Evolutionary conservation across 2,113 vertebrate species (phyloP).

Genomic region (Origma solitaria): DNA sequence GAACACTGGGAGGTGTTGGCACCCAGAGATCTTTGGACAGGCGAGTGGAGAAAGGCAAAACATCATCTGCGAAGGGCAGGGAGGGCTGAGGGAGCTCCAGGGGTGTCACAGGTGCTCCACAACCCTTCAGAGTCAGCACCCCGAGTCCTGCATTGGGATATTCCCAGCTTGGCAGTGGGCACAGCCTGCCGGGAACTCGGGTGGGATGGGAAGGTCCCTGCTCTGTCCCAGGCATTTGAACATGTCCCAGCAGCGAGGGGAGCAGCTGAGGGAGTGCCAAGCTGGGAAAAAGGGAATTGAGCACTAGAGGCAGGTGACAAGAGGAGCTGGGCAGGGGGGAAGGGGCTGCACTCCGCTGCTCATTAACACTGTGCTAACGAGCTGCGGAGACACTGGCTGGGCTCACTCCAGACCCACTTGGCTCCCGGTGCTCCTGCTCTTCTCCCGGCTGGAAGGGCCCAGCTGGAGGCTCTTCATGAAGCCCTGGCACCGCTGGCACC

Average conservation of each 20-base stretch:
- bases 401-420: background rate
- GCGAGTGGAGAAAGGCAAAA: background rate
- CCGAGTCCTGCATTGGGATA: background rate
- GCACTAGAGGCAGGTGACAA: background rate
- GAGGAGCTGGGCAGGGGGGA: background rate
- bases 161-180: background rate
- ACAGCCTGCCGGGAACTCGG: background rate
- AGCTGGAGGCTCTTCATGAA: background rate
- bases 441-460: background rate
- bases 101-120: background rate
- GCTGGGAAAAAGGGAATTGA: background rate
- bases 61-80: background rate
- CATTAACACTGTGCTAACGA: accelerated
- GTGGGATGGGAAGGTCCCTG: accelerated
- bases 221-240: accelerated
- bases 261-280: background rate
- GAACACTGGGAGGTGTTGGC: too few species aligned
- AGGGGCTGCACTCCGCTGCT: background rate
- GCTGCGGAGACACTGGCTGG: background rate
- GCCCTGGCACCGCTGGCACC: background rate
- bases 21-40: background rate
- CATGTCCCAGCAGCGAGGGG: accelerated
- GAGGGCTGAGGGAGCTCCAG: background rate
- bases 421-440: background rate
- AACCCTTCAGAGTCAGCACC: background rate